Evolutionary conservation across 2,113 vertebrate species (phyloP).

Genomic region (Nesogale talazaci): DNA sequence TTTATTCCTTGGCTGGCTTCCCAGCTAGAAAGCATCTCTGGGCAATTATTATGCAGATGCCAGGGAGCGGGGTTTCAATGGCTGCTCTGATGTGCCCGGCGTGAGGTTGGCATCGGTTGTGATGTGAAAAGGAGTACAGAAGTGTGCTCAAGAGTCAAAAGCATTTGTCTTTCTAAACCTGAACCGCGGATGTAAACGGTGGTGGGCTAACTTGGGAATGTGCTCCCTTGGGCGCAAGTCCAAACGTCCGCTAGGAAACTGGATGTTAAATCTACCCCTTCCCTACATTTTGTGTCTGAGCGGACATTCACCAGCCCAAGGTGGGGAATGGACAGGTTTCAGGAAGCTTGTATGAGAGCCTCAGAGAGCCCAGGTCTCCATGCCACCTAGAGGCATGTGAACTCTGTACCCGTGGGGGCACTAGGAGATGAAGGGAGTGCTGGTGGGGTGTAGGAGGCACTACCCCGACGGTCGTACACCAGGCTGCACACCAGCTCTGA

Average conservation of each 20-base stretch:
- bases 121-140: conserved; percentile 71
- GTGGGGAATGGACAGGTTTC: background rate
- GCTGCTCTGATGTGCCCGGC: conserved; percentile 85
- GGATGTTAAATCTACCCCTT: background rate
- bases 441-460: background rate
- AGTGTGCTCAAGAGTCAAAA: conserved; percentile 60
- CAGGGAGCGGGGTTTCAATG: conserved; percentile 83
- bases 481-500: background rate
- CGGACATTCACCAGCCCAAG: background rate
- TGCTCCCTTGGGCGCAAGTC: conserved; percentile 30
- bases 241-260: background rate
- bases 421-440: background rate
- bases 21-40: conserved; percentile 86
- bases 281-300: background rate
- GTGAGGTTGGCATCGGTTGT: conserved; percentile 75
- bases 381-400: background rate
- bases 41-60: conserved; percentile 87
- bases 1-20: conserved; percentile 87
- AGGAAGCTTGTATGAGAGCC: background rate
- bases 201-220: background rate
- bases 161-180: conserved; percentile 32
- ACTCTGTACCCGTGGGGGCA: rapidly evolving
- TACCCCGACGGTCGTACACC: too few relatives aligned
- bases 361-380: background rate
- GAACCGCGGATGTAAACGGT: background rate